phyloP scores from a whole-genome alignment of 2,888 invertebrate species.

The Aromia moschata region DNA sequence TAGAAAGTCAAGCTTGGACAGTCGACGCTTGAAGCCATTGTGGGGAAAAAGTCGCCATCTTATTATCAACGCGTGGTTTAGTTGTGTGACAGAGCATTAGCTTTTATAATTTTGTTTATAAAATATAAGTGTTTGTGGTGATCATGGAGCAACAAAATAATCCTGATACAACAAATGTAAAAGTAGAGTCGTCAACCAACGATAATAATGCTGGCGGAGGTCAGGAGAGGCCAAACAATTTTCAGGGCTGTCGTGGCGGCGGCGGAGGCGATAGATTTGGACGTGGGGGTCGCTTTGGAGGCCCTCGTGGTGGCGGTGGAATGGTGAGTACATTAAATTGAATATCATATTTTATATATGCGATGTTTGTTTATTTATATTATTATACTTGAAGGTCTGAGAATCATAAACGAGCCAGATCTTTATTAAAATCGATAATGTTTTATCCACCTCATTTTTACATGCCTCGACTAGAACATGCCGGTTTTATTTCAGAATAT shows the following conservation, averaged over 20 bases:
- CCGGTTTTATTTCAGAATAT: conserved; percentile 16
- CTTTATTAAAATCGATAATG: too few species aligned
- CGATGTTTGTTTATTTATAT: too few species aligned
- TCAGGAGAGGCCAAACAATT: conserved; percentile 26
- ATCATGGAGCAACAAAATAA: conserved; percentile 32
- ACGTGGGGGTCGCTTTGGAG: conserved; percentile 39
- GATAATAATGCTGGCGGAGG: conserved; percentile 17
- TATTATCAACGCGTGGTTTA: neutral
- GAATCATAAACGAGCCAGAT: too few species aligned
- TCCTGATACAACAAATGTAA: conserved; percentile 27
- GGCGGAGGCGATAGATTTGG: conserved; percentile 40
- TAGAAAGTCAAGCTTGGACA: too few species aligned
- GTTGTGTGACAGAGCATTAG: neutral
- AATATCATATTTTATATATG: too few species aligned
- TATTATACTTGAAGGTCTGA: too few species aligned
- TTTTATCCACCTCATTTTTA: too few species aligned
- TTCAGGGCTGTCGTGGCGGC: conserved; percentile 19
- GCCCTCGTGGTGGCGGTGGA: conserved; percentile 48
- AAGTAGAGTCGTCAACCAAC: conserved; percentile 32
- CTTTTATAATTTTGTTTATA: neutral
- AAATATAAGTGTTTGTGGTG: neutral
- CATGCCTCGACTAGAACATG: too few species aligned
- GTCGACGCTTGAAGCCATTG: neutral
- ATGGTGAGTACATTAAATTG: conserved; percentile 13
- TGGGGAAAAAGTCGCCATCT: neutral